These are phyloP conservation scores for Cataglyphis albicans DNA, from an alignment of 2,888 invertebrate genomes.

Conservation along the genomic window DNA sequence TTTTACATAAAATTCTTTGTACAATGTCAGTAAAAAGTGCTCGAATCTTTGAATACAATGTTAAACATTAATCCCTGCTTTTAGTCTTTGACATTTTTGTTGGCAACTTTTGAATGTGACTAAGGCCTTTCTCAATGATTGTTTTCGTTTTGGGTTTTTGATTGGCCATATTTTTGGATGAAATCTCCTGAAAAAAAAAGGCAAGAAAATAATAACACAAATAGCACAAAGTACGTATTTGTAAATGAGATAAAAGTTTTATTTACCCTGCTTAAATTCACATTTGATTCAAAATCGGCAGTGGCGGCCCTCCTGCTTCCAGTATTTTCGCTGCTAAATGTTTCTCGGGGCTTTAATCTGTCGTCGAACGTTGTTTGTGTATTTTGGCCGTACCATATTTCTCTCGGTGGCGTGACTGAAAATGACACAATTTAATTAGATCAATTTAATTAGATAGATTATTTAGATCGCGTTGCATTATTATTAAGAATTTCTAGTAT, in stretches of 20 bases:
- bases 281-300: conserved; percentile 62
- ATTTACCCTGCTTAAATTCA: conserved; percentile 49
- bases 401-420: conserved; percentile 22
- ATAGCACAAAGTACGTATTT: neutral
- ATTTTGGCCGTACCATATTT: conserved; percentile 1
- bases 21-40: neutral
- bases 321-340: conserved; percentile 56
- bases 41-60: neutral
- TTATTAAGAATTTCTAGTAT: neutral
- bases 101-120: neutral
- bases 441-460: neutral
- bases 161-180: neutral
- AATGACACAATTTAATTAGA: neutral
- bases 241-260: neutral
- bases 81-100: neutral
- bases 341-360: neutral
- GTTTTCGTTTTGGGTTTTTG: neutral
- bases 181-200: conserved; percentile 4
- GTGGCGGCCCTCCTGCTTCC: neutral
- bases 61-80: neutral
- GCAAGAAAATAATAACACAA: neutral
- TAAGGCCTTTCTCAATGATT: neutral
- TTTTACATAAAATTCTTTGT: neutral
- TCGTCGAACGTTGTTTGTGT: neutral
- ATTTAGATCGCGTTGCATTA: too few species aligned